phyloP scores from a whole-genome alignment of 2,797 vertebrate species.

The Melanotaenia boesemani region DNA sequence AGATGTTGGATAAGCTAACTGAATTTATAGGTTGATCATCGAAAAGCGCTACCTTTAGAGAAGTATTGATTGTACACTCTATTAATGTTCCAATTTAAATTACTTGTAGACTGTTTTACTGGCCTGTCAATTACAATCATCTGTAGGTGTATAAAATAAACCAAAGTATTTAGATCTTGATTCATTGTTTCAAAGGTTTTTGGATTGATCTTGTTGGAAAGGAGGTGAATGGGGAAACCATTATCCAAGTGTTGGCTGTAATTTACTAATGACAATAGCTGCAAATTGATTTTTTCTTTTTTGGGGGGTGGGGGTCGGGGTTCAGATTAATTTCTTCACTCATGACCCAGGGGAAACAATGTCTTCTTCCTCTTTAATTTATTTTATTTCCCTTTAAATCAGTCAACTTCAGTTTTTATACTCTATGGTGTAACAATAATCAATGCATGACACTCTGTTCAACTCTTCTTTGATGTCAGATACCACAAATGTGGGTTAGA shows the following conservation, averaged over 20 bases:
- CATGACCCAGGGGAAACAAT: constrained; percentile 37
- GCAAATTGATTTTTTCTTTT: constrained; percentile 64
- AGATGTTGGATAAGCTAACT: constrained; percentile 60
- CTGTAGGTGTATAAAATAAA: neutral
- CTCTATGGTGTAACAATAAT: neutral
- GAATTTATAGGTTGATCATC: constrained; percentile 42
- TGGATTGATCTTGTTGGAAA: constrained; percentile 24
- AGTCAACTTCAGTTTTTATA: constrained; percentile 8
- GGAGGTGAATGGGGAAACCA: neutral
- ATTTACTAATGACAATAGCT: constrained; percentile 60
- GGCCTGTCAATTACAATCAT: neutral
- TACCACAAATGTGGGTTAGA: constrained; percentile 40
- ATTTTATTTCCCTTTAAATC: neutral
- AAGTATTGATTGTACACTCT: neutral
- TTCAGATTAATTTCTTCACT: constrained; percentile 51
- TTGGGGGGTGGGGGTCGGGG: neutral
- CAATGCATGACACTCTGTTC: constrained; percentile 35
- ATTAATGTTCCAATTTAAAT: constrained; percentile 14
- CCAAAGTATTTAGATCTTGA: neutral
- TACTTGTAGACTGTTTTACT: neutral
- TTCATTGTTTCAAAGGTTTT: neutral
- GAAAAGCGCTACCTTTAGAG: constrained; percentile 22
- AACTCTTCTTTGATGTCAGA: constrained; percentile 24
- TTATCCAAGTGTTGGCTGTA: constrained; percentile 47
- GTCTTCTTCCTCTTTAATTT: constrained; percentile 22